phyloP scores from a whole-genome alignment of 92 coral and sea anemone genomes.

The Pocillopora meandrina region DNA sequence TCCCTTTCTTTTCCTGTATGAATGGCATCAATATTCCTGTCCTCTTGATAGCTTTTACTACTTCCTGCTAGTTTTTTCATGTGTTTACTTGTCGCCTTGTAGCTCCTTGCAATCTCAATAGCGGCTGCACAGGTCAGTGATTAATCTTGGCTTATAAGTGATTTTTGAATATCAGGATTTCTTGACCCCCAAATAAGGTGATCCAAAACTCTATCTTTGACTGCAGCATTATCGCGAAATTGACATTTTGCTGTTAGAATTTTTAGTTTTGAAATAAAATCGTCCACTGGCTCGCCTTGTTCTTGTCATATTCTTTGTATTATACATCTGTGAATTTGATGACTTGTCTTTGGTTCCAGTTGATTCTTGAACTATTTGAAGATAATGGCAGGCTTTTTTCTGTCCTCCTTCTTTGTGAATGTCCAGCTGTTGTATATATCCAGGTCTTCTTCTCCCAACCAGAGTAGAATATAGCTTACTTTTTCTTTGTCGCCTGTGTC shows the following conservation, averaged over 20 bases:
- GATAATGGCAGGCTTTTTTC: slow-evolving; percentile 22
- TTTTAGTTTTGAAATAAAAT: slow-evolving; percentile 28
- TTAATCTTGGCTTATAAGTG: not conserved
- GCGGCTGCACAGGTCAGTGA: no score
- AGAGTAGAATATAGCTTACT: slow-evolving; percentile 22
- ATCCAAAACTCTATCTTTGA: slow-evolving; percentile 40
- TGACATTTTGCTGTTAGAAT: slow-evolving; percentile 32
- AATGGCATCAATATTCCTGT: no score
- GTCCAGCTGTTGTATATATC: slow-evolving; percentile 43
- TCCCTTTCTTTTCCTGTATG: no score
- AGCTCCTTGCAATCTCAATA: no score
- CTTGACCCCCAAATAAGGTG: slow-evolving; percentile 28
- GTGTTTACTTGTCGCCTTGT: no score
- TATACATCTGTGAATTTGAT: slow-evolving; percentile 30
- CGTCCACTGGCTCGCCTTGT: slow-evolving; percentile 12
- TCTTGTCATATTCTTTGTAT: slow-evolving; percentile 27
- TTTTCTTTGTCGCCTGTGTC: slow-evolving; percentile 8
- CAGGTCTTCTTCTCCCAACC: not conserved
- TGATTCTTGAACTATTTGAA: slow-evolving; percentile 20
- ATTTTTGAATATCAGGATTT: slow-evolving; percentile 20
- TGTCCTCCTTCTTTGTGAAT: not conserved
- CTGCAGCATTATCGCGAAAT: slow-evolving; percentile 6
- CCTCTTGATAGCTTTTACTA: no score
- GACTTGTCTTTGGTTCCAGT: slow-evolving; percentile 30
- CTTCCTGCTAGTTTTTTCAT: no score